Evolutionary conservation across 2,113 vertebrate species (phyloP).

Genomic region (Neodon shergylaensis): DNA sequence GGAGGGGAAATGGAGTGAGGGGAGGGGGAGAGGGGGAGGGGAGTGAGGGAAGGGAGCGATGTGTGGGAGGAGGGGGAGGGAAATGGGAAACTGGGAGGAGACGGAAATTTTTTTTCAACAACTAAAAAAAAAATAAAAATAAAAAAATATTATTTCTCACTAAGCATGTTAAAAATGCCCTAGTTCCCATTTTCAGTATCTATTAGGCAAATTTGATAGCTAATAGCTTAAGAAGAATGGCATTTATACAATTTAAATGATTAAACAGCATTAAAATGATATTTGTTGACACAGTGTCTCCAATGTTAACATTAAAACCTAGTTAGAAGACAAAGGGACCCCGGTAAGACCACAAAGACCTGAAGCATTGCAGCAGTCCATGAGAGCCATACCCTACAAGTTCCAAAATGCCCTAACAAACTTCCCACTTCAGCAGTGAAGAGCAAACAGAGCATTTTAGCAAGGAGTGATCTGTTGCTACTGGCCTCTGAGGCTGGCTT

Average conservation of each 20-base stretch:
- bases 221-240: not conserved
- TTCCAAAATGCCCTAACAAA: slow-evolving; percentile 36
- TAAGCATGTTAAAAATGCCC: not conserved
- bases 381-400: not conserved
- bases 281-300: not conserved
- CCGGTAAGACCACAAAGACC: not conserved
- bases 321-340: slow-evolving; percentile 11
- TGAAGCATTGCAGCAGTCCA: not conserved
- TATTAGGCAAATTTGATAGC: not conserved
- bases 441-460: not conserved
- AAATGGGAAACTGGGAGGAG: too few relatives aligned
- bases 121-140: too few relatives aligned
- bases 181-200: not conserved
- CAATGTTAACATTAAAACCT: slow-evolving; percentile 13
- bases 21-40: too few relatives aligned
- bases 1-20: too few relatives aligned
- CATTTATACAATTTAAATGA: slow-evolving; percentile 10
- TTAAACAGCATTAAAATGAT: not conserved
- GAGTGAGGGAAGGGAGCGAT: too few relatives aligned
- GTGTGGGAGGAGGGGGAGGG: too few relatives aligned
- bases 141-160: slow-evolving; percentile 26
- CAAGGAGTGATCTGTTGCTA: not conserved
- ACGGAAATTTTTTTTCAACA: too few relatives aligned
- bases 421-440: not conserved
- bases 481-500: not conserved